Base-by-base conservation (phyloP, 1,140 invertebrate genomes). In the Vanessa atalanta region DNA sequence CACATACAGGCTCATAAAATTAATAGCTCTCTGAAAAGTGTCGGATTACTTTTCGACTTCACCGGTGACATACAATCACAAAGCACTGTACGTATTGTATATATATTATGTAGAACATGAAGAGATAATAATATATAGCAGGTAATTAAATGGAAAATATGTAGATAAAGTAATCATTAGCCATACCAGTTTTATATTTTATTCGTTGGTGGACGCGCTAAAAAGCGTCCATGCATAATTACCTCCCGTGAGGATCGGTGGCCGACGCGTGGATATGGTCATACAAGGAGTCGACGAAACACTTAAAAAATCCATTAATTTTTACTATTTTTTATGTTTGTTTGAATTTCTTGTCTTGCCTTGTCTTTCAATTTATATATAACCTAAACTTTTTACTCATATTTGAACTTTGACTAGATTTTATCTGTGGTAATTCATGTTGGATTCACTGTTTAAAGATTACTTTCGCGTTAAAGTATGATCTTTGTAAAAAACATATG, bases 181-280 rank as follows among this genome's bases (percentile, higher is more conserved):
- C 88, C 88, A 84, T 71, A 81, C 77, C 75, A 81, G 79, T 89
- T 89, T 89, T 90, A 90, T 88, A 86, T 90, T 91, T 90, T 91
- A 90, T 91, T 89, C 84, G 86, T 63, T 75, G 84, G 82, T 80
- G 88, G 81, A 86, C 80, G 83, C 88, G 90, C 85, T 90, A 92
- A 92, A 92, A 92, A 88, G 85, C 88, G 88, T 79, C 87, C 88
- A 89, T 89, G 87, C 88, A 92, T 92, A 92, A 92, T 92, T 92
- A 92, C 90, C 88, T 90, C 88, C 88, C 84, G 83, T 85, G 87
- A 83, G 85, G 84, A 86, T 85, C 84, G 83, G 84, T 83, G 82
- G 76, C 78, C 79, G 83, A 80, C 48, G 80, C 72, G 63, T 68
- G 74, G 57, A 82, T 82, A 83, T 13, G 65, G 77, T 53, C 13